These are phyloP conservation scores for Hippocampus mohnikei DNA, from an alignment of 2,113 vertebrate genomes.

Conservation along the genomic window DNA sequence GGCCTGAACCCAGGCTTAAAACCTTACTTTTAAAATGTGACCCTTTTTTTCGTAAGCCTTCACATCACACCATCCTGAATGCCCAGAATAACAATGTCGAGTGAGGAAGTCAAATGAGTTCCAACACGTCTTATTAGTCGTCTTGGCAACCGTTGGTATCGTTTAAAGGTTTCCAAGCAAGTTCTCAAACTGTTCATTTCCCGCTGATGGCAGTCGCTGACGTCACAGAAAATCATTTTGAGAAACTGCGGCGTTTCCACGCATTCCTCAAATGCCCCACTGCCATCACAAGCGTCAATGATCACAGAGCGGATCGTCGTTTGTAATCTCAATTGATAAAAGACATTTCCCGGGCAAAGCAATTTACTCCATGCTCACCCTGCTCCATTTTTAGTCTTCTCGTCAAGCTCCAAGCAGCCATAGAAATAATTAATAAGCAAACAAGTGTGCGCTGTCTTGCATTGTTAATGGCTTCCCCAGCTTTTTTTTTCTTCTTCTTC, in stretches of 20 bases:
- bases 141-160: neutral
- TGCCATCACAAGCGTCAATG: neutral
- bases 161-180: neutral
- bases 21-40: too few relatives aligned
- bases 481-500: neutral
- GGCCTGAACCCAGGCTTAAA: too few relatives aligned
- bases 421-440: constrained; percentile 4
- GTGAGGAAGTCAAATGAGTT: neutral
- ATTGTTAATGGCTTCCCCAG: neutral
- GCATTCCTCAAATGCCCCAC: neutral
- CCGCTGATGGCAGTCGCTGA: neutral
- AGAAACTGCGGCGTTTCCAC: neutral
- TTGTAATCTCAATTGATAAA: neutral
- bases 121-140: neutral
- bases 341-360: neutral
- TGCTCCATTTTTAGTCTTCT: neutral
- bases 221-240: neutral
- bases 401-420: neutral
- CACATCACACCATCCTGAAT: neutral
- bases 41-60: neutral
- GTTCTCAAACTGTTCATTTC: neutral
- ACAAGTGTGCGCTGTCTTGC: neutral
- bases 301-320: neutral
- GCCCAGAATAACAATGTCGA: neutral
- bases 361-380: neutral